These are phyloP conservation scores for Haliclona indistincta DNA, from an alignment of 37 sponge, comb jelly and placozoan genomes.

Conservation along the genomic window DNA sequence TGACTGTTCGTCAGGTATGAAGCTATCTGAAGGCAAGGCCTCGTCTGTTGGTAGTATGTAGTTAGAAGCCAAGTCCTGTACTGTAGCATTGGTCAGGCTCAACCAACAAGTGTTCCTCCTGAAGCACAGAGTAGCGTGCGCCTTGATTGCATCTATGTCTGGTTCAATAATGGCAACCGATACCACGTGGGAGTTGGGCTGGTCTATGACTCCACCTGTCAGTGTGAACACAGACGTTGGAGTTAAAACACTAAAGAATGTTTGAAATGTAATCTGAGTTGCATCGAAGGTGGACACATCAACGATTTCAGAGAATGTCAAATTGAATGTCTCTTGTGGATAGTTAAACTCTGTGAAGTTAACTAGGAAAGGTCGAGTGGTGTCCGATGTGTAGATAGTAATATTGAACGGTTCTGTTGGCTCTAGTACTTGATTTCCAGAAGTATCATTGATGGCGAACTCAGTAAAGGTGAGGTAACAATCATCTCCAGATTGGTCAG, in stretches of 20 bases:
- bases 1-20: slow-evolving; percentile 59
- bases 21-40: slow-evolving; percentile 52
- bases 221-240: slow-evolving; percentile 31
- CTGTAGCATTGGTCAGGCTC: slow-evolving; percentile 41
- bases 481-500: slow-evolving; percentile 39
- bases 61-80: slow-evolving; percentile 72
- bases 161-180: slow-evolving; percentile 48
- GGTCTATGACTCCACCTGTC: slow-evolving; percentile 61
- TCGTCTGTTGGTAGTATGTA: slow-evolving; percentile 17
- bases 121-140: slow-evolving; percentile 71
- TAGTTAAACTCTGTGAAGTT: slow-evolving; percentile 85
- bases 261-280: slow-evolving; percentile 64
- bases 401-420: slow-evolving; percentile 22
- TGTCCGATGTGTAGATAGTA: slow-evolving; percentile 50
- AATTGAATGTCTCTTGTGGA: slow-evolving; percentile 64
- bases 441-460: slow-evolving; percentile 56
- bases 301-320: slow-evolving; percentile 81
- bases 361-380: slow-evolving; percentile 59
- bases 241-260: slow-evolving; percentile 60
- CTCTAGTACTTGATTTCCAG: slow-evolving; percentile 50
- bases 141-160: slow-evolving; percentile 79
- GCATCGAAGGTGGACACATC: slow-evolving; percentile 68
- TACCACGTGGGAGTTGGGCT: slow-evolving; percentile 54
- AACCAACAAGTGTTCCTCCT: slow-evolving; percentile 91
- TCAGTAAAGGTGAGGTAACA: slow-evolving; percentile 60